phyloP scores from a whole-genome alignment of 2,888 invertebrate genomes.

The Microctonus brassicae region DNA sequence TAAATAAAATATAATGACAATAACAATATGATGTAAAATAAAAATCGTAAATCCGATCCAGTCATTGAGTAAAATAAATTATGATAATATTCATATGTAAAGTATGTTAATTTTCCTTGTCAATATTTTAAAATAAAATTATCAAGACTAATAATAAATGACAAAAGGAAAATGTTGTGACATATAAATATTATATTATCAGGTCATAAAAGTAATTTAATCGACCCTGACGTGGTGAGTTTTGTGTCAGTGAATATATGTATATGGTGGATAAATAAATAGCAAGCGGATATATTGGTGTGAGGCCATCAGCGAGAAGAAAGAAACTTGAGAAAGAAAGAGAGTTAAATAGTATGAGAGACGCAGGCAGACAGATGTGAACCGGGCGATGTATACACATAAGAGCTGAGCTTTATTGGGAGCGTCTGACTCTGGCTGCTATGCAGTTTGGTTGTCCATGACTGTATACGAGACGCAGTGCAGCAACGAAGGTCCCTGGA shows the following conservation, averaged over 20 bases:
- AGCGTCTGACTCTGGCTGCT: constrained; percentile 52
- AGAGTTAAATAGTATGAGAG: constrained; percentile 10
- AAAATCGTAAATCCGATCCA: neutral
- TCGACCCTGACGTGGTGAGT: neutral
- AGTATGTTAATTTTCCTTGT: neutral
- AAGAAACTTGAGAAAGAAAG: neutral
- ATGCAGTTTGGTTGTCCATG: constrained; percentile 60
- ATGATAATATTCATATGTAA: neutral
- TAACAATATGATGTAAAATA: neutral
- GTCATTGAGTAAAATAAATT: neutral
- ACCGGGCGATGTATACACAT: constrained; percentile 29
- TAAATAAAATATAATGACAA: neutral
- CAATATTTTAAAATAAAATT: neutral
- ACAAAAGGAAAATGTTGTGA: constrained; percentile 2
- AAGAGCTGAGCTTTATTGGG: constrained; percentile 61
- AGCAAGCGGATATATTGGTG: neutral
- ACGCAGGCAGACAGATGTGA: constrained; percentile 18
- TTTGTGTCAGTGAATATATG: neutral
- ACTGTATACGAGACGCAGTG: constrained; percentile 51
- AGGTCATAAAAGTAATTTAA: neutral
- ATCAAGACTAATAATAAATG: neutral
- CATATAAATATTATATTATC: neutral
- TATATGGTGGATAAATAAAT: constrained; percentile 1
- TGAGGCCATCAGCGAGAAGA: neutral
- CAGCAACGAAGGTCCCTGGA: constrained; percentile 62